Base-by-base conservation (phyloP, 1,140 invertebrate species). In the Calephelis virginiensis region DNA sequence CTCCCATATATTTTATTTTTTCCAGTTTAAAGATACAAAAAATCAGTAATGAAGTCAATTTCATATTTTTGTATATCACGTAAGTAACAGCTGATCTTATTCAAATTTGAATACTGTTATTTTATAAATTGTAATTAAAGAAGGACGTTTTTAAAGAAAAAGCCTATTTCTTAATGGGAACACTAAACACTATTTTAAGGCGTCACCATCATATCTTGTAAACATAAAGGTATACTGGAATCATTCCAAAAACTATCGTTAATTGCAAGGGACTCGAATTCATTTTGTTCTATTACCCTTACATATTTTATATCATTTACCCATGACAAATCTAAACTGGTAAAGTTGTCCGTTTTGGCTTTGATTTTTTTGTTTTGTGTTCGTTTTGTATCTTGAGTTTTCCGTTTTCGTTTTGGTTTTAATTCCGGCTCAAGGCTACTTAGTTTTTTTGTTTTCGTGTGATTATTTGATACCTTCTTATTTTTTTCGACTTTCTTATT, bases 161-260 rank as follows among this genome's bases (percentile, higher is more conserved):
- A 28, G 28, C 3, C 28, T 28, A 28, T 28, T 28, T 3, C 28
- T 28, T 28, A 28, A 28, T 28, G 28, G 28, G 28, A 0, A 28
- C 28, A 28, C 28, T 28, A 28, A 4, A 17, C 3, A 17, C 17
- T 17, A 17, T 17, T 17, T 28, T 28, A 28, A 28, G 28, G 28
- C 28, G 40, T 43, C 40, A 43, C 0, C 40, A 43, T 4, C 6
- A 43, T 7, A 43, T 61, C 40, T 1, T 73, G 66, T 66, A 71
- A 82, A 61, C 69, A 43, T 8, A 38, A 28, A 11, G 81, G 78
- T 11, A 84, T 61, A 46, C 67, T 43, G 56, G 49, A 72, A 61
- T 85, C 77, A 8, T 77, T 47, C 85, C 85, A 88, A 71, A 88
- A 88, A 5, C 37, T 40, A 43, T 79, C 77, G n/a, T 69, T 45